phyloP scores from a whole-genome alignment of 1,140 invertebrate genomes.

The Nomia melanderi region DNA sequence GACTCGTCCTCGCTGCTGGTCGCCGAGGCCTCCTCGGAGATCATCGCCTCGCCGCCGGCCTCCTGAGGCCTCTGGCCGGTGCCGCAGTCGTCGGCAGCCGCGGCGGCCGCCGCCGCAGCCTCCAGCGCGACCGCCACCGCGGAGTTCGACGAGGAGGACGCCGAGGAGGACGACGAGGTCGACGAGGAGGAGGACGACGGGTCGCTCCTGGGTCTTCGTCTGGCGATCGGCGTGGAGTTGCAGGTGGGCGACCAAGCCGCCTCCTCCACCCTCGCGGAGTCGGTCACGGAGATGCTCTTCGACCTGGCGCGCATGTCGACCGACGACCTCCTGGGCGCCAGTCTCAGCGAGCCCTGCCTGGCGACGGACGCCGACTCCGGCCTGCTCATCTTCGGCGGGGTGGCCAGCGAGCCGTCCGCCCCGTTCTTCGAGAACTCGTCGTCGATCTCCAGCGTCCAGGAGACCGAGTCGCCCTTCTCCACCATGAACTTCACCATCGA shows the following conservation, averaged over 20 bases:
- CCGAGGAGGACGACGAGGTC: conserved; percentile 42
- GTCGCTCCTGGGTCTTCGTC: conserved; percentile 69
- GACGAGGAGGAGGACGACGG: conserved; percentile 57
- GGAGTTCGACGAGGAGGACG: conserved; percentile 47
- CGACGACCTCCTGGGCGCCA: conserved; percentile 60
- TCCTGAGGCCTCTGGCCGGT: conserved; percentile 76
- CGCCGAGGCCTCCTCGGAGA: conserved; percentile 79
- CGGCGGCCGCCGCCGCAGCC: conserved; percentile 40
- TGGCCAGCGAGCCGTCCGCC: conserved; percentile 38
- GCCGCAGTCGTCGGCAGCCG: conserved; percentile 62
- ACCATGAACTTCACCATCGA: conserved; percentile 89
- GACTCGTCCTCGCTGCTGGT: conserved; percentile 79
- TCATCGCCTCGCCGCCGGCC: conserved; percentile 80
- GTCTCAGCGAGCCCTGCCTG: conserved; percentile 72
- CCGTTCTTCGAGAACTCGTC: conserved; percentile 83
- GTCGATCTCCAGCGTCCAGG: conserved; percentile 90
- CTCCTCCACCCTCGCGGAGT: conserved; percentile 53
- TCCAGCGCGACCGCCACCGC: conserved; percentile 54
- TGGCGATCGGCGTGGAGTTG: conserved; percentile 68
- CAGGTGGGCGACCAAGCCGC: conserved; percentile 64
- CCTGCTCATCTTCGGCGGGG: conserved; percentile 50
- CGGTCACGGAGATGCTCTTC: conserved; percentile 70
- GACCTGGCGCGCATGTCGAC: conserved; percentile 68
- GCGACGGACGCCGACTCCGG: conserved; percentile 55
- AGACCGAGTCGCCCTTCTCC: conserved; percentile 91